Evolutionary conservation across 2,888 invertebrate genomes (phyloP), one percentile per base, ranked within the genome.

Genomic region (Sesamia inferens): DNA sequence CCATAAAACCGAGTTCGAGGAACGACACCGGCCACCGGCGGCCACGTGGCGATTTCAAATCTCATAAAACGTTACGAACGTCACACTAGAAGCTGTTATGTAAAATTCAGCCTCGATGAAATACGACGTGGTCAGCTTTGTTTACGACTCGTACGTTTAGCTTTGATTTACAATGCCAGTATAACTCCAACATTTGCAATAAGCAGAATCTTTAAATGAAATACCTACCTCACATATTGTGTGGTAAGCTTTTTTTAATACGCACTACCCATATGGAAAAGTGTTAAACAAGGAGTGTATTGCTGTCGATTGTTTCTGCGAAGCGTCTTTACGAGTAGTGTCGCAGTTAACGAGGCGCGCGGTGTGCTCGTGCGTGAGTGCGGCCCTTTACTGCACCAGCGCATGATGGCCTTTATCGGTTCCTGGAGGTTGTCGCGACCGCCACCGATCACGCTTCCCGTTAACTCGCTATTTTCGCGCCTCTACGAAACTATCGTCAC

Each of bases 1-100:
- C 94, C 88, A 95, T 95, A 95, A 95, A 95, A 93, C 90, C 68
- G 87, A 88, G 89, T 96, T 96, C 96, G 91, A 78, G 86, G 95
- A 95, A 94, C 86, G 84, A 89, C 87, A 87, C 82, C 89, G 91
- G 90, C 93, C 94, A 91, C 92, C 92, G 90, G 88, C 90, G 68
- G 84, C 91, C 92, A 92, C 92, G 92, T 93, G 90, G 85, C 85
- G 90, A 88, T 88, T 88, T 88, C 88, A 76, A 90, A 91, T 91
- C 88, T 91, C 92, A 89, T 93, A 92, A 93, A 93, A 91, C 83
- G 81, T 89, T 90, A 88, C 81, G 65, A 84, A 83, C 86, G 84
- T 87, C 85, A 87, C 88, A 88, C 87, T 85, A 84, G 85, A 80
- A 79, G 84, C 81, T 79, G 87, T 85, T 86, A 88, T 84, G 83